These are phyloP conservation scores for Lithophane ornitopus DNA, from an alignment of 2,888 invertebrate genomes.

Conservation along the genomic window DNA sequence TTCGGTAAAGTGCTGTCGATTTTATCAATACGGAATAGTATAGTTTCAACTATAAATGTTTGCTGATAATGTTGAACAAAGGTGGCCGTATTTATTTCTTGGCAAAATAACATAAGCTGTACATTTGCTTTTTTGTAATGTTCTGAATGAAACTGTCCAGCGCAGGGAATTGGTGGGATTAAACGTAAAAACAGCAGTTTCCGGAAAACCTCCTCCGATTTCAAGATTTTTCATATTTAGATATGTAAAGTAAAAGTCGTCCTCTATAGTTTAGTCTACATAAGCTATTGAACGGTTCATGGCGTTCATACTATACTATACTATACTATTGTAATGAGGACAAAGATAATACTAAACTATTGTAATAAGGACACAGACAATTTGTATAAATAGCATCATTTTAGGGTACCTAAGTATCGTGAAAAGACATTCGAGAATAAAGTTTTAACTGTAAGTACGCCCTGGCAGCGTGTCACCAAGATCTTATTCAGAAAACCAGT, in stretches of 20 bases:
- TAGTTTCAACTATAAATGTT: background rate
- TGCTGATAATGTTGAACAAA: background rate
- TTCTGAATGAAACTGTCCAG: background rate
- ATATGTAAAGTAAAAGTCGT: background rate
- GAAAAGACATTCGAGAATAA: background rate
- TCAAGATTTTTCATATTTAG: background rate
- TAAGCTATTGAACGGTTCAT: background rate
- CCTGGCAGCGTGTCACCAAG: background rate
- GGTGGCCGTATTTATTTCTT: background rate
- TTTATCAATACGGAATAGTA: constrained; percentile 5
- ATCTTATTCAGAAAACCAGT: background rate
- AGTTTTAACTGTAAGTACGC: background rate
- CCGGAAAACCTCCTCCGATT: background rate
- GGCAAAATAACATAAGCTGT: background rate
- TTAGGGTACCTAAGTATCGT: background rate
- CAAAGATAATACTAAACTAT: background rate
- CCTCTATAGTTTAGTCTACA: background rate
- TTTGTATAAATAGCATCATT: background rate
- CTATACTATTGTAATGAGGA: background rate
- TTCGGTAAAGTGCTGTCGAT: constrained; percentile 1
- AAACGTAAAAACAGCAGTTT: background rate
- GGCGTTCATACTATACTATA: background rate
- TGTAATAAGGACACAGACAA: background rate
- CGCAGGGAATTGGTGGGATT: background rate
- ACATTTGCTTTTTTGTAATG: background rate